Evolutionary conservation across 2,888 invertebrate species (phyloP).

Genomic region (Anorthoa munda): DNA sequence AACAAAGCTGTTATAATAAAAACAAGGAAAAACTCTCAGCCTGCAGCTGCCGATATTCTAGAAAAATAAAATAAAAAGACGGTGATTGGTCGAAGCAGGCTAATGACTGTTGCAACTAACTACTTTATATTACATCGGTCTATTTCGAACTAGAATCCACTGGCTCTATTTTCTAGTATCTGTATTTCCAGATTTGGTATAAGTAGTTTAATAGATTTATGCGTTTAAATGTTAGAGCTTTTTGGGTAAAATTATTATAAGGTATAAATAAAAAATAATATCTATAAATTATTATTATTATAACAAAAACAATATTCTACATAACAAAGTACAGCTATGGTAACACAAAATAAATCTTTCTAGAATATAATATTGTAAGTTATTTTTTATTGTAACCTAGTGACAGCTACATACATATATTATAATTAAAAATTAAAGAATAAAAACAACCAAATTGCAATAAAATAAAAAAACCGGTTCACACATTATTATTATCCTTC

Average conservation of each 20-base stretch:
- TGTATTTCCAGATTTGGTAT: background rate
- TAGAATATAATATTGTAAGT: too few relatives aligned
- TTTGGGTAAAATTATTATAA: too few relatives aligned
- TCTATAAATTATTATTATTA: too few relatives aligned
- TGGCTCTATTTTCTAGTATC: slow-evolving; percentile 14
- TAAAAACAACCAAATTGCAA: background rate
- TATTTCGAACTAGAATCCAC: slow-evolving; percentile 39
- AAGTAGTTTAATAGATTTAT: background rate
- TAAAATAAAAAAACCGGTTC: background rate
- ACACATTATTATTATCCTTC: background rate
- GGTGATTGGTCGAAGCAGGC: slow-evolving; percentile 45
- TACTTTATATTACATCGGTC: slow-evolving; percentile 43
- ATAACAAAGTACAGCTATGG: background rate
- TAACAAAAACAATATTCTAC: too few relatives aligned
- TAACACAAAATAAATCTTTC: background rate
- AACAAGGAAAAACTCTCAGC: slow-evolving; percentile 34
- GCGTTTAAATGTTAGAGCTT: background rate
- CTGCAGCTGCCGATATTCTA: slow-evolving; percentile 56
- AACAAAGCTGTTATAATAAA: slow-evolving; percentile 26
- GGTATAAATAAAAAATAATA: too few relatives aligned
- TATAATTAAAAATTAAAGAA: background rate
- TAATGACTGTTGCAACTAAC: slow-evolving; percentile 55
- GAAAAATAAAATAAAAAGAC: slow-evolving; percentile 52
- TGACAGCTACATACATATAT: too few relatives aligned
- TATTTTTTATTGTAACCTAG: too few relatives aligned